phyloP scores from a whole-genome alignment of 2,888 invertebrate species.

The Clanis bilineata region DNA sequence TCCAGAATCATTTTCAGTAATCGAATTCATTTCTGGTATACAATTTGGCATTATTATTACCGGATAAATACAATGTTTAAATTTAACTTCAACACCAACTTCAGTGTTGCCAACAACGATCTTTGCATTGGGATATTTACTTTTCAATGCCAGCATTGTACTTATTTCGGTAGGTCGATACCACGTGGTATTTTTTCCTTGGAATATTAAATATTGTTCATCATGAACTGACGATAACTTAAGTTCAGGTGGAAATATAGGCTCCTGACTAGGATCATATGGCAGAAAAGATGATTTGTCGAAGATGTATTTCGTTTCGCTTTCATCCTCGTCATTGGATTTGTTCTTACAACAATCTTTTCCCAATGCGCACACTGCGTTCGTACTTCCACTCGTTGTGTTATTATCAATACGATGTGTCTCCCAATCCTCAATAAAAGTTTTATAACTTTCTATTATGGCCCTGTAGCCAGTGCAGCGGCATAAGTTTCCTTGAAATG shows the following conservation, averaged over 20 bases:
- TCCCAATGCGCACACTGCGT: constrained; percentile 80
- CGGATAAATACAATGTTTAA: constrained; percentile 89
- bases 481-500: constrained; percentile 90
- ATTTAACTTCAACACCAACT: constrained; percentile 92
- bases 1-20: constrained; percentile 80
- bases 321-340: constrained; percentile 52
- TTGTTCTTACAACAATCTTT: constrained; percentile 85
- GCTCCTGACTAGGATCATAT: constrained; percentile 89
- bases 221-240: constrained; percentile 83
- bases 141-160: constrained; percentile 84
- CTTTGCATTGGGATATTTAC: constrained; percentile 85
- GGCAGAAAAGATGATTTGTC: constrained; percentile 84
- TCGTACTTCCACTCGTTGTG: constrained; percentile 34
- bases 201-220: constrained; percentile 71
- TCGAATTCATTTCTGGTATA: constrained; percentile 88
- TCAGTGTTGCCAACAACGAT: constrained; percentile 93
- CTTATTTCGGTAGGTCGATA: constrained; percentile 84
- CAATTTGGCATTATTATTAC: constrained; percentile 92
- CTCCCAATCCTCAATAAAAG: constrained; percentile 89
- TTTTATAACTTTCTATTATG: constrained; percentile 91
- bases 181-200: constrained; percentile 85
- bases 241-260: constrained; percentile 92
- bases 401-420: constrained; percentile 57
- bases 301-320: constrained; percentile 81
- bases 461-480: constrained; percentile 94